Base-by-base conservation (phyloP, 2,888 invertebrate species). In the Platynereis dumerilii region DNA sequence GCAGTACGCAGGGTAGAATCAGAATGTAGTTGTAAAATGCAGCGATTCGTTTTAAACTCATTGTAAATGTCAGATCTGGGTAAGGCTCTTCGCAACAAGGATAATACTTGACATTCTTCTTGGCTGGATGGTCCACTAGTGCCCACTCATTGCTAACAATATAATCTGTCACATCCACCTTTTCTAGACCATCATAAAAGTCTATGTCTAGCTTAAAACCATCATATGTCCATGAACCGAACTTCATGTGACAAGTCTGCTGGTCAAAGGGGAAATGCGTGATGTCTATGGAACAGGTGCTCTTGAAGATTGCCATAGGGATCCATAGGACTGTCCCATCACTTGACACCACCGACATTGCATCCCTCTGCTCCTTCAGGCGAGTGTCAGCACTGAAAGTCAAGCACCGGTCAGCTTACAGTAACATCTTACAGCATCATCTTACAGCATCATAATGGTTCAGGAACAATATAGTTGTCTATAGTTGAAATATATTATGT, bases 1-100 rank as follows among this genome's bases (percentile, higher is more conserved):
- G 76, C 28, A 85, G 76, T 44, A 85, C 80, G 73, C 85, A 85
- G n/a, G 85, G 85, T 45, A 84, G 74, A 66, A 85, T 80, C 63
- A 85, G 75, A 57, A 83, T 81, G 73, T 84, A 84, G 60, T 79
- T 81, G 75, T 83, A 71, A 82, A 83, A 65, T 64, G 73, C 65
- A 60, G 71, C 72, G 27, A 67, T 70, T 22, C 72, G 58, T 60
- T 70, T 70, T 62, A 83, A 75, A 29, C 74, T 70, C 22, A 83
- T 66, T 22, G 75, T 75, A 69, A 82, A 83, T 3, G 81, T 79
- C 58, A 83, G 71, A 69, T 83, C 83, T 2, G 80, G 74, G 63
- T 73, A 83, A 1, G 80, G 80, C 59, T 78, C 79, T 17, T 72
- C 70, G 61, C 82, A 83, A 67, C 83, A 83, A 17, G 75, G 75